Conservation (phyloP, 2,113 vertebrate genomes). For the Anarrhichthys ocellatus region DNA sequence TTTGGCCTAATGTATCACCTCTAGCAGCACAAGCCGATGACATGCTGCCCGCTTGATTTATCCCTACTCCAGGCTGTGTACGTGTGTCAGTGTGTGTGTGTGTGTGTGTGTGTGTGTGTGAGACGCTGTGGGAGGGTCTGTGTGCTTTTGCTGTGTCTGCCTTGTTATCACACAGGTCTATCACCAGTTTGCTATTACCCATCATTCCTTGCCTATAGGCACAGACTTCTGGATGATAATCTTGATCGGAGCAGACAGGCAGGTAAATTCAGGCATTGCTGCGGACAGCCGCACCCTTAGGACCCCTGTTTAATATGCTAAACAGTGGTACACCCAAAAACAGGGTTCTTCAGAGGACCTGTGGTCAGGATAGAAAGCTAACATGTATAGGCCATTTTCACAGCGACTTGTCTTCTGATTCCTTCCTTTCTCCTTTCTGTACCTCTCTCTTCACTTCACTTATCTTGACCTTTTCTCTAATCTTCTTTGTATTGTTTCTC, state of each 20-base stretch:
- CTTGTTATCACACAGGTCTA: conserved; percentile 26
- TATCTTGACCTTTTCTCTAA: not conserved
- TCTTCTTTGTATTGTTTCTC: not conserved
- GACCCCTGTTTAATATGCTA: conserved; percentile 3
- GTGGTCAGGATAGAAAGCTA: not conserved
- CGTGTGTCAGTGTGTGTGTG: conserved; percentile 1
- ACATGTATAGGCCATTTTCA: no score
- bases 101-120: conserved; percentile 12
- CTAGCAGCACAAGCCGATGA: conserved; percentile 9
- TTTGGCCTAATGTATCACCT: not conserved
- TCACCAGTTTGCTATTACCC: conserved; percentile 25
- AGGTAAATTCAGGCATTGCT: conserved; percentile 28
- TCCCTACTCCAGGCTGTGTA: conserved; percentile 10
- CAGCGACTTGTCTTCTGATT: not conserved
- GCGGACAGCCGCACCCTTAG: not conserved
- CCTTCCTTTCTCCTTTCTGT: no score
- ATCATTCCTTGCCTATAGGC: conserved; percentile 20
- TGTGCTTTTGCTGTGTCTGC: conserved; percentile 1
- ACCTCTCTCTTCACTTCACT: not conserved
- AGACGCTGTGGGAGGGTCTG: not conserved
- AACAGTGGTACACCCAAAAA: not conserved
- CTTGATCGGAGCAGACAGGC: conserved; percentile 39
- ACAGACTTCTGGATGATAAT: conserved; percentile 4
- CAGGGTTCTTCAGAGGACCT: not conserved
- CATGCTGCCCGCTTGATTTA: conserved; percentile 25